These are phyloP conservation scores for Hemichromis elongatus DNA, from an alignment of 2,113 vertebrate species.

Conservation along the genomic window DNA sequence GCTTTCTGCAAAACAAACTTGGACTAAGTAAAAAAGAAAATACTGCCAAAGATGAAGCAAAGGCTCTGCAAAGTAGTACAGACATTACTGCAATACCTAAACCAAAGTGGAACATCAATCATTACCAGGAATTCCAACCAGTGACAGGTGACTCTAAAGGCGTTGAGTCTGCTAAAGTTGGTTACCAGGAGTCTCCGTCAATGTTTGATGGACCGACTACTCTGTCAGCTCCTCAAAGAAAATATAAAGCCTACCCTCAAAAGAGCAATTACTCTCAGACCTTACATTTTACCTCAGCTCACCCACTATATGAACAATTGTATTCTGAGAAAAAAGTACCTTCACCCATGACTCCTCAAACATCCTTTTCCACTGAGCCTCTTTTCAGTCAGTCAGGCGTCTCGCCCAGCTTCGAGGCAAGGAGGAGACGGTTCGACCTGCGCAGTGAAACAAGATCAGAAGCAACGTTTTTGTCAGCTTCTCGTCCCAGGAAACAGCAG, in stretches of 20 bases:
- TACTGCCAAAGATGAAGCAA: conserved; percentile 10
- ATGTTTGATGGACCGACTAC: neutral
- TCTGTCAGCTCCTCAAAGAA: conserved; percentile 15
- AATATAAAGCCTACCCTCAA: neutral
- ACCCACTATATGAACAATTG: neutral
- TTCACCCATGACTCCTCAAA: neutral
- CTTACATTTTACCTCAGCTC: neutral
- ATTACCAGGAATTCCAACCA: neutral
- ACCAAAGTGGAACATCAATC: conserved; percentile 5
- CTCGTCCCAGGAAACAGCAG: neutral
- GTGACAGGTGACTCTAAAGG: neutral
- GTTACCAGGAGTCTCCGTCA: neutral
- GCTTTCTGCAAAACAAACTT: conserved; percentile 26
- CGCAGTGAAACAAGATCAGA: neutral
- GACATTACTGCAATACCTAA: conserved; percentile 1
- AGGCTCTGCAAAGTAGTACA: neutral
- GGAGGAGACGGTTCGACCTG: neutral
- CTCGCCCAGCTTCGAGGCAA: neutral
- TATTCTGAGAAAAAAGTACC: neutral
- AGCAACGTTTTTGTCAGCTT: neutral
- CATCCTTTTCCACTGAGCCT: neutral
- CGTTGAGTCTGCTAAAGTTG: neutral
- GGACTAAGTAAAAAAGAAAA: conserved; percentile 39
- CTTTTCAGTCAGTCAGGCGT: neutral
- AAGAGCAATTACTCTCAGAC: neutral